Percentiles rank a stretch among this genome's conserved stretches.
Conservation (phyloP, 2,797 vertebrate genomes). For the Tokudaia muenninki region DNA sequence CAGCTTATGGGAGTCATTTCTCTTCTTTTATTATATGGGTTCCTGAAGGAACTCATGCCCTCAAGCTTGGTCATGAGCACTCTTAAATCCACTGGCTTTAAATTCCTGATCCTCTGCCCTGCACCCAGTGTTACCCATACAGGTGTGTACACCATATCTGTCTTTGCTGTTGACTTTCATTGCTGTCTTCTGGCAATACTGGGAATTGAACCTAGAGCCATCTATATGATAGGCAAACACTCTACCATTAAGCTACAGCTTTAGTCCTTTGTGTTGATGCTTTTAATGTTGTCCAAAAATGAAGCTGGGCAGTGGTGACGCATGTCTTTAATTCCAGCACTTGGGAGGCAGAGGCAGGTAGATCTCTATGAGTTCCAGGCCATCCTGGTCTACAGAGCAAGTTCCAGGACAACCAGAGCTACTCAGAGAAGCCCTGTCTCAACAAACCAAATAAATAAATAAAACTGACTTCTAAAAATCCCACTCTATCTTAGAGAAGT, state of each 20-base stretch:
- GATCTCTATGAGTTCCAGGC: too few species aligned
- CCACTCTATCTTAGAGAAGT: constrained; percentile 17
- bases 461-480: not conserved
- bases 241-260: too few species aligned
- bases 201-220: not conserved
- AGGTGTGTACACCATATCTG: not conserved
- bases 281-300: too few species aligned
- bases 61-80: not conserved
- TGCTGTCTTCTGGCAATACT: not conserved
- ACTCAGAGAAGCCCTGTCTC: too few species aligned
- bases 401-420: too few species aligned
- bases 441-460: too few species aligned
- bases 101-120: not conserved
- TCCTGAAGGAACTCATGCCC: not conserved
- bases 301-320: too few species aligned
- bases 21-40: not conserved
- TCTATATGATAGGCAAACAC: not conserved
- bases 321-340: too few species aligned
- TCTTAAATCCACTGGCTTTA: too few species aligned
- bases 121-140: not conserved
- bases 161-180: not conserved
- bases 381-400: too few species aligned
- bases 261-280: too few species aligned
- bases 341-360: too few species aligned
- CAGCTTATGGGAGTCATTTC: not conserved